These are phyloP conservation scores for Paedocypris sp. DNA, from an alignment of 2,113 vertebrate species.

Conservation along the genomic window DNA sequence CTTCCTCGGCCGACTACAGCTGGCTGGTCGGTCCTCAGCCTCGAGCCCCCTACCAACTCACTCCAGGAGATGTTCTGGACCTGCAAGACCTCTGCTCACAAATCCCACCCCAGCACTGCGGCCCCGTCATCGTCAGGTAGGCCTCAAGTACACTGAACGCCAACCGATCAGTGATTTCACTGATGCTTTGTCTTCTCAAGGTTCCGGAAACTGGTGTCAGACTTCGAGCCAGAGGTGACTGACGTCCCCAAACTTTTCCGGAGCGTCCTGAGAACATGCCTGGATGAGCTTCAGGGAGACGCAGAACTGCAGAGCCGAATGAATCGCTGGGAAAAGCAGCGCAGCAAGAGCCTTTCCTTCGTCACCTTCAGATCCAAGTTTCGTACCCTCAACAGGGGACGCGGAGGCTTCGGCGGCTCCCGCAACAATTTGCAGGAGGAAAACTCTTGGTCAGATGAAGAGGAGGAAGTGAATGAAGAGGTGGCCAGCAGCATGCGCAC, in stretches of 20 bases:
- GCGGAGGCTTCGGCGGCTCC: conserved; percentile 43
- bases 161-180: background rate
- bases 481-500: conserved; percentile 35
- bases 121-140: conserved; percentile 64
- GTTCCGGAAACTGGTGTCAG: conserved; percentile 61
- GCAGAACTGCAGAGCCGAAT: conserved; percentile 17
- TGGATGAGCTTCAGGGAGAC: conserved; percentile 45
- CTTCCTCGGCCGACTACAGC: conserved; percentile 61
- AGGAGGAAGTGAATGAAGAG: conserved; percentile 32
- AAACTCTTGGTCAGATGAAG: conserved; percentile 51
- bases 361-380: conserved; percentile 58
- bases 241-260: conserved; percentile 66
- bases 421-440: conserved; percentile 58
- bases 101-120: conserved; percentile 63
- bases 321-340: conserved; percentile 45
- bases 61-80: conserved; percentile 60
- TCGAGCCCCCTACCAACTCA: conserved; percentile 55
- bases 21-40: conserved; percentile 57
- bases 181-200: conserved; percentile 31
- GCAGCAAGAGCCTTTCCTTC: conserved; percentile 66
- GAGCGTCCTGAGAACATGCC: conserved; percentile 47
- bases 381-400: conserved; percentile 44
- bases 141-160: background rate
- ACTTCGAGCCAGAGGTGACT: conserved; percentile 61
- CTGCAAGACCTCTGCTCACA: conserved; percentile 64